A percentile compares a stretch with the other conserved stretches of the same genome.
Conservation (phyloP, 2,888 invertebrate genomes). For the Alloscopus bannaensis region DNA sequence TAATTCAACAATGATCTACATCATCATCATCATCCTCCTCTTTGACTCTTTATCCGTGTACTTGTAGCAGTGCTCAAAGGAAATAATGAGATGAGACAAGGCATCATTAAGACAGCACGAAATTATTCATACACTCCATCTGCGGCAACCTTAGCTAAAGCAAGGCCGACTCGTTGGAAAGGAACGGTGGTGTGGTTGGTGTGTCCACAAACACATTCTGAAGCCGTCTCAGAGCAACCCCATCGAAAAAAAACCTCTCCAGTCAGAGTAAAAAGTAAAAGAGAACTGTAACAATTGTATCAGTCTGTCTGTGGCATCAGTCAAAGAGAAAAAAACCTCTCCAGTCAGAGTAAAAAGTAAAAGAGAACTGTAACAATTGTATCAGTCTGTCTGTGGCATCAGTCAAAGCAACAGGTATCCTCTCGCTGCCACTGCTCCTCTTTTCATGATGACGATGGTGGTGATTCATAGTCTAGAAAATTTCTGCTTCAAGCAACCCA, state of each 20-base stretch:
- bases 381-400: constrained; percentile 61
- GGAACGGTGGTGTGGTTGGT: too few relatives aligned
- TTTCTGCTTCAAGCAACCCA: constrained; percentile 14
- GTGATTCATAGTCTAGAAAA: constrained; percentile 19
- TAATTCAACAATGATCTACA: constrained; percentile 63
- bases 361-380: constrained; percentile 63
- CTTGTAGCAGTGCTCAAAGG: constrained; percentile 2
- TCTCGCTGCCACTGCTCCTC: constrained; percentile 31
- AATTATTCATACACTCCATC: constrained; percentile 46
- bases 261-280: constrained; percentile 42
- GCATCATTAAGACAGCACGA: constrained; percentile 60
- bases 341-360: constrained; percentile 45
- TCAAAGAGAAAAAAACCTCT: constrained; percentile 42
- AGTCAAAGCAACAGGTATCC: constrained; percentile 63
- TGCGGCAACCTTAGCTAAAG: constrained; percentile 46
- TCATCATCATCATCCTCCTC: constrained; percentile 44
- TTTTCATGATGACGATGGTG: background rate
- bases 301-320: constrained; percentile 59
- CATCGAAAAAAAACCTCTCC: constrained; percentile 22
- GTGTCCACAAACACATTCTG: too few relatives aligned
- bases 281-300: constrained; percentile 64
- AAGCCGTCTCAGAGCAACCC: constrained; percentile 17
- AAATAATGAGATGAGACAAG: constrained; percentile 64
- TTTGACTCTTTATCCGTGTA: constrained; percentile 22
- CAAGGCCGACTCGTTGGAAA: constrained; percentile 45